Evolutionary conservation across 2,888 invertebrate species (phyloP), one percentile per base, ranked within the genome.

Genomic region (Pemphredon lugubris): DNA sequence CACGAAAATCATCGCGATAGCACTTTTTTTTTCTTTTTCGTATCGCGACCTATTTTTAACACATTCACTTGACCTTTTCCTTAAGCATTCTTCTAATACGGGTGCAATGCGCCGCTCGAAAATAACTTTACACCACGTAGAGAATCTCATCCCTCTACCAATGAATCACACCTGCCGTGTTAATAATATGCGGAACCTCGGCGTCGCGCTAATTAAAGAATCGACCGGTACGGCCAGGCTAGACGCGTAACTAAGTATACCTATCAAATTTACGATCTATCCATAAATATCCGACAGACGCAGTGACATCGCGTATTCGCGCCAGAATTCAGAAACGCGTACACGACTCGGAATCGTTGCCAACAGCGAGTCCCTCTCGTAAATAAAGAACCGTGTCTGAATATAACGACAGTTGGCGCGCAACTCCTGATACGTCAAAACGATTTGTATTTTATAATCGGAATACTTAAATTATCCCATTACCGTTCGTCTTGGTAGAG

Each of bases 311-410:
- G 54, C 44, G 61, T 47, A 61, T 40, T 71, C 40, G 61, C 57
- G 71, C 57, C 71, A 71, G 55, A 60, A 57, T 30, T 67, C 61
- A 60, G 60, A 71, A 71, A 71, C 70, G 47, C 44, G 51, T 34
- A 20, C 51, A 16, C 57, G 34, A 14, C 26, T 13, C 7, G 21
- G 40, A 57, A 44, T 32, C 7, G 51, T n/a, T 68, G 69, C 55
- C 71, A 68, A 53, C 40, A 30, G 57, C 23, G 50, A n/a, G 60
- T 34, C 16, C 16, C 37, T n/a, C 11, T 45, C 42, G 42, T 60
- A 40, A 55, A 70, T 54, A 67, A 58, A 26, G 53, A 59, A 58
- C 7, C n/a, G n/a, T n/a, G n/a, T n/a, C n/a, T n/a, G n/a, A n/a
- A n/a, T n/a, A n/a, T n/a, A n/a, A n/a, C n/a, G n/a, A n/a, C n/a